A percentile compares a stretch with the other conserved stretches of the same genome.
Evolutionary conservation across 2,888 invertebrate species (phyloP).

Genomic region (Thyatira batis): DNA sequence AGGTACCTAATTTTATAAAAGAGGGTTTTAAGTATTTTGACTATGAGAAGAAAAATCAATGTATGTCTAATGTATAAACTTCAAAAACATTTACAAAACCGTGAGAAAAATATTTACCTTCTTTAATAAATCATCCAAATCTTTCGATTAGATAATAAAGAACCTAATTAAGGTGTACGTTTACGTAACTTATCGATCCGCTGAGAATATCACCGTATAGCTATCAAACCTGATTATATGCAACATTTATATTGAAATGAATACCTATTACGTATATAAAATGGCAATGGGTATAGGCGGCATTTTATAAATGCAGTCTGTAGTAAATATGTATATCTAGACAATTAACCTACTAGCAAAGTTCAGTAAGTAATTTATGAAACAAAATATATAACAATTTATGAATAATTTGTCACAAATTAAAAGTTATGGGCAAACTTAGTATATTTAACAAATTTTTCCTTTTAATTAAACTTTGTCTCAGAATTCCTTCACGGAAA

Average conservation of each 20-base stretch:
- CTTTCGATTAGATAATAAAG: not conserved
- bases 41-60: too few relatives aligned
- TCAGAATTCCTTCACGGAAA: too few relatives aligned
- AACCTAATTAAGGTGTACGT: not conserved
- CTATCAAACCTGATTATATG: not conserved
- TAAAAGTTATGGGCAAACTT: too few relatives aligned
- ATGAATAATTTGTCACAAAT: too few relatives aligned
- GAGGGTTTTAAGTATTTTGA: too few relatives aligned
- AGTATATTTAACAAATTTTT: too few relatives aligned
- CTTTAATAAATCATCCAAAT: not conserved
- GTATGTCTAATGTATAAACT: too few relatives aligned
- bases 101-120: not conserved
- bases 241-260: not conserved
- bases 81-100: not conserved
- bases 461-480: too few relatives aligned
- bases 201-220: not conserved
- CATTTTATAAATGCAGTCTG: too few relatives aligned
- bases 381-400: too few relatives aligned
- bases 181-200: not conserved
- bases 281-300: not conserved
- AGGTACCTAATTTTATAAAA: too few relatives aligned
- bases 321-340: not conserved
- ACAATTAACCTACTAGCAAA: not conserved
- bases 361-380: too few relatives aligned
- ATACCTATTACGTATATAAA: not conserved